Conservation (phyloP, 2,888 invertebrate genomes). For the Busseola fusca region DNA sequence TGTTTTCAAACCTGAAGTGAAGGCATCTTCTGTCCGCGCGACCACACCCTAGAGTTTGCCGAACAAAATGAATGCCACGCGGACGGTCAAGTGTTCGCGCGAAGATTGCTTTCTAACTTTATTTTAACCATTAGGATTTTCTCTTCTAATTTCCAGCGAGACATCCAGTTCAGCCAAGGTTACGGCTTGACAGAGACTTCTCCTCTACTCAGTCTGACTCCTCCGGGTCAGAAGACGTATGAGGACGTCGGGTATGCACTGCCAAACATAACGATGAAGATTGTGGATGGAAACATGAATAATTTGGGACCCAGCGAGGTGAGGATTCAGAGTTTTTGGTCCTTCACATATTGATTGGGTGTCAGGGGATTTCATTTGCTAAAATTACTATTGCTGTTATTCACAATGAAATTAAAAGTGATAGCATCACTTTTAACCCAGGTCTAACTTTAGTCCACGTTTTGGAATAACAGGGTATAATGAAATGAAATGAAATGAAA, state of each 20-base stretch:
- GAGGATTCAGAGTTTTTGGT: slow-evolving; percentile 43
- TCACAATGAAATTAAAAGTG: no score
- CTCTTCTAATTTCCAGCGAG: slow-evolving; percentile 64
- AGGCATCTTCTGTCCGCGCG: no score
- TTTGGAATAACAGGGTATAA: no score
- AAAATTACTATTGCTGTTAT: no score
- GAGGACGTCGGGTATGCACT: slow-evolving; percentile 88
- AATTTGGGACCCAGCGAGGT: slow-evolving; percentile 88
- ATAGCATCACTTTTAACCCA: no score
- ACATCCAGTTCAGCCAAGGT: slow-evolving; percentile 82
- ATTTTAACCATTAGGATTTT: not conserved
- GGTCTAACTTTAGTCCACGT: no score
- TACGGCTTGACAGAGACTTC: slow-evolving; percentile 93
- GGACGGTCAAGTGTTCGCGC: not conserved
- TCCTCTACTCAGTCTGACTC: slow-evolving; percentile 85
- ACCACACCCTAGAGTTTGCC: not conserved
- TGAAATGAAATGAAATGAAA: no score
- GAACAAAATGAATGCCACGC: not conserved
- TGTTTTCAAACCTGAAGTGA: not conserved
- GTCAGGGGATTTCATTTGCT: no score
- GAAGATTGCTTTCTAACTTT: not conserved
- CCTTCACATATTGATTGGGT: not conserved
- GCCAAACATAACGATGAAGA: slow-evolving; percentile 90
- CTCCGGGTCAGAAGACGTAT: slow-evolving; percentile 66
- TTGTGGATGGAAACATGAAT: slow-evolving; percentile 84